phyloP scores from a whole-genome alignment of 1,140 invertebrate species.

The Acromyrmex charruanus region DNA sequence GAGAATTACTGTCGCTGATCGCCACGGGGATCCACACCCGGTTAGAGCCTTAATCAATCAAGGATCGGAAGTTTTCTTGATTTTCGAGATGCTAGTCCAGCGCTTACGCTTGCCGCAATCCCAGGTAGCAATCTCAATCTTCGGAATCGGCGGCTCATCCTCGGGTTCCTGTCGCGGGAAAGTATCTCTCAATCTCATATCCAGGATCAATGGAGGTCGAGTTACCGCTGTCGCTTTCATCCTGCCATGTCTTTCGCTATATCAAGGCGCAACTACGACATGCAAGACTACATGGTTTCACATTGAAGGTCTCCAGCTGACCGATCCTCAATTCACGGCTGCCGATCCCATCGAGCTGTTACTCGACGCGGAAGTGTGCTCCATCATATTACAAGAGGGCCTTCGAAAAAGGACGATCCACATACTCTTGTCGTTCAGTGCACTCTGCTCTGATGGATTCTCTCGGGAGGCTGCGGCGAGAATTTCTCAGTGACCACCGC shows the following conservation, averaged over 20 bases:
- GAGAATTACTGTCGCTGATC: too few relatives aligned
- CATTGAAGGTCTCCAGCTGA: too few relatives aligned
- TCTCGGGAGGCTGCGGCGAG: not conserved
- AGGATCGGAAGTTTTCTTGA: too few relatives aligned
- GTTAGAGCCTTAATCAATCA: too few relatives aligned
- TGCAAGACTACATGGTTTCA: too few relatives aligned
- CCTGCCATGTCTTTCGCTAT: not conserved
- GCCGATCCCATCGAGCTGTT: too few relatives aligned
- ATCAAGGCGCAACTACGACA: too few relatives aligned
- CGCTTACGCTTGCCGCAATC: not conserved
- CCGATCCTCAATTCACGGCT: too few relatives aligned
- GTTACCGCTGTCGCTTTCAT: not conserved
- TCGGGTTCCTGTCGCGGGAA: not conserved
- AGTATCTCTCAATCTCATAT: not conserved
- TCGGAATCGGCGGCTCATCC: not conserved
- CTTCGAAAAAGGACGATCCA: not conserved
- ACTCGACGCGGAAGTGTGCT: too few relatives aligned
- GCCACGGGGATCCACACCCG: too few relatives aligned
- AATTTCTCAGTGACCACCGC: too few relatives aligned
- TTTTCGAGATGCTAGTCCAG: not conserved
- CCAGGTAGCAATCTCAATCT: not conserved
- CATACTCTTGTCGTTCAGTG: not conserved
- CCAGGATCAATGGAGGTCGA: not conserved
- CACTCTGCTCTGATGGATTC: not conserved
- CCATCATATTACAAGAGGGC: not conserved